Conservation (phyloP, 1,140 invertebrate species). For the Antheraea pernyi region DNA sequence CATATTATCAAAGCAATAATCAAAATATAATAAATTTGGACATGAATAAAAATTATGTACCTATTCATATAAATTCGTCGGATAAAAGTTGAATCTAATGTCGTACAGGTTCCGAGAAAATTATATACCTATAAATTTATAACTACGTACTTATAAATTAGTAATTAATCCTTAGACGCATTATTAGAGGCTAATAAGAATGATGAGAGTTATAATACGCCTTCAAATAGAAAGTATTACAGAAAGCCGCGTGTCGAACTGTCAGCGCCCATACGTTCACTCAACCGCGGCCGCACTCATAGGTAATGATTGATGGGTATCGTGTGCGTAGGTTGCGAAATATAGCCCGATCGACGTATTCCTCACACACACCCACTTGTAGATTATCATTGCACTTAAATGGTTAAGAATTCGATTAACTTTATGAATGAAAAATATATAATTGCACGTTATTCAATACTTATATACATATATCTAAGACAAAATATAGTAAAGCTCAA, state of each 20-base stretch:
- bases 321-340: conserved; percentile 53
- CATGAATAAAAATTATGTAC: too few relatives aligned
- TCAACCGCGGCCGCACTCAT: conserved; percentile 48
- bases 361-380: conserved; percentile 51
- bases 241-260: conserved; percentile 27
- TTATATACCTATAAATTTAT: not conserved
- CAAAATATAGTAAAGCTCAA: too few relatives aligned
- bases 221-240: conserved; percentile 47
- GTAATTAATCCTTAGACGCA: not conserved
- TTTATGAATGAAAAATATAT: not conserved
- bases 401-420: conserved; percentile 15
- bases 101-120: too few relatives aligned
- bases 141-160: not conserved
- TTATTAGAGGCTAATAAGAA: not conserved
- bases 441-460: not conserved
- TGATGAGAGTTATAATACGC: not conserved
- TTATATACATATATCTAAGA: too few relatives aligned
- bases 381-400: conserved; percentile 37
- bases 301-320: conserved; percentile 60
- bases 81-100: too few relatives aligned
- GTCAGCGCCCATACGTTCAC: conserved; percentile 32
- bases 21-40: too few relatives aligned
- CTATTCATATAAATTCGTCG: too few relatives aligned
- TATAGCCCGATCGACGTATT: conserved; percentile 43
- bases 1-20: not conserved